Evolutionary conservation across 1,140 invertebrate genomes (phyloP).

Genomic region (Papilio glaucus): DNA sequence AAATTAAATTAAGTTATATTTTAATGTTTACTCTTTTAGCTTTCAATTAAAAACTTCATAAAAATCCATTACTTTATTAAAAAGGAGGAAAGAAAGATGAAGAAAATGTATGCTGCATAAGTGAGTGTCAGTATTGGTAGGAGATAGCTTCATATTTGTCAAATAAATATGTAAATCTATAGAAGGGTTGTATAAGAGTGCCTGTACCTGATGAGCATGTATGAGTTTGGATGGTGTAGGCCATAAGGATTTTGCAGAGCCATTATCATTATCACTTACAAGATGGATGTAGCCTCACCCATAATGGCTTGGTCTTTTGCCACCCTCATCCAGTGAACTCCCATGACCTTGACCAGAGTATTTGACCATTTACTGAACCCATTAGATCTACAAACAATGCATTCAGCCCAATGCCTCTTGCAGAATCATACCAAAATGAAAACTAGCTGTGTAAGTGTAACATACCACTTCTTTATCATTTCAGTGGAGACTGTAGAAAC

Average conservation of each 20-base stretch:
- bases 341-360: background rate
- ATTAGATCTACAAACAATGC: too few species aligned
- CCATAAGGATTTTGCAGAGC: background rate
- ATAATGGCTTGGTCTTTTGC: too few species aligned
- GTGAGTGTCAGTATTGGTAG: slow-evolving; percentile 1
- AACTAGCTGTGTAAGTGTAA: background rate
- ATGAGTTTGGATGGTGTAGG: background rate
- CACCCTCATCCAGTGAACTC: too few species aligned
- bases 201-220: background rate
- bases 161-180: background rate
- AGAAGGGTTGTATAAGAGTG: background rate
- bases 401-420: background rate
- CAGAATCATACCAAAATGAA: background rate
- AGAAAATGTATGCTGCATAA: slow-evolving; percentile 22
- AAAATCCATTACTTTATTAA: background rate
- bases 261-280: too few species aligned
- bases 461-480: slow-evolving; percentile 45
- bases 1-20: slow-evolving; percentile 6
- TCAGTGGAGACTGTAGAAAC: slow-evolving; percentile 80
- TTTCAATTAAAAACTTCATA: background rate
- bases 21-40: too few species aligned
- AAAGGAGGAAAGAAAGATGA: background rate
- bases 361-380: too few species aligned
- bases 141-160: background rate
- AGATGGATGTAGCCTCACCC: too few species aligned